phyloP scores from a whole-genome alignment of 2,888 invertebrate species.

The Drosophila lacicola region DNA sequence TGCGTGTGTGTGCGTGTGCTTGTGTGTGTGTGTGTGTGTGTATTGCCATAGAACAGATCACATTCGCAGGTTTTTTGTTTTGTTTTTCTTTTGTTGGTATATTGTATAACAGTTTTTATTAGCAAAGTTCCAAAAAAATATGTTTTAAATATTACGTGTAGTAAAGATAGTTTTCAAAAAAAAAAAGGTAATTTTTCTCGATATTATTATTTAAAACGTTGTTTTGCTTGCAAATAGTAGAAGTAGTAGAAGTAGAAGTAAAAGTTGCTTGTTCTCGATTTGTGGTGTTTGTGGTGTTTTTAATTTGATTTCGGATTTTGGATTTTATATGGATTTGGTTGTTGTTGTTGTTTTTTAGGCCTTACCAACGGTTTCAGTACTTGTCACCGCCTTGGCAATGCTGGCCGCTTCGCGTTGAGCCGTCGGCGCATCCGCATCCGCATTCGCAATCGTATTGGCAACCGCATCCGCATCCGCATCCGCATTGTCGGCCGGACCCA shows the following conservation, averaged over 20 bases:
- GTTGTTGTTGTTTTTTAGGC: slow-evolving; percentile 41
- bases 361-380: slow-evolving; percentile 70
- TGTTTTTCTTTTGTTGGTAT: slow-evolving; percentile 33
- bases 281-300: slow-evolving; percentile 25
- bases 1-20: slow-evolving; percentile 20
- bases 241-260: slow-evolving; percentile 12
- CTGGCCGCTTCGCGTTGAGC: slow-evolving; percentile 1
- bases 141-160: slow-evolving; percentile 42
- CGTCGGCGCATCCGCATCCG: neutral
- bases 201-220: slow-evolving; percentile 12
- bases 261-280: slow-evolving; percentile 21
- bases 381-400: slow-evolving; percentile 57
- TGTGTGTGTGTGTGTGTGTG: slow-evolving; percentile 22
- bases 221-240: slow-evolving; percentile 13
- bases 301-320: slow-evolving; percentile 13
- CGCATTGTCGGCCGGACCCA: slow-evolving; percentile 80
- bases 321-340: slow-evolving; percentile 2
- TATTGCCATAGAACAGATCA: slow-evolving; percentile 58
- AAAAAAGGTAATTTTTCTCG: slow-evolving; percentile 7
- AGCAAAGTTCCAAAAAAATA: slow-evolving; percentile 54
- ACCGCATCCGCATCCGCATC: slow-evolving; percentile 10
- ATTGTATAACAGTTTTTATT: slow-evolving; percentile 57
- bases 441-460: neutral
- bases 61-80: slow-evolving; percentile 24
- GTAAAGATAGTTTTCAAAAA: slow-evolving; percentile 41